Base-by-base conservation (phyloP, 2,797 vertebrate species). In the Urocyon cinereoargenteus region DNA sequence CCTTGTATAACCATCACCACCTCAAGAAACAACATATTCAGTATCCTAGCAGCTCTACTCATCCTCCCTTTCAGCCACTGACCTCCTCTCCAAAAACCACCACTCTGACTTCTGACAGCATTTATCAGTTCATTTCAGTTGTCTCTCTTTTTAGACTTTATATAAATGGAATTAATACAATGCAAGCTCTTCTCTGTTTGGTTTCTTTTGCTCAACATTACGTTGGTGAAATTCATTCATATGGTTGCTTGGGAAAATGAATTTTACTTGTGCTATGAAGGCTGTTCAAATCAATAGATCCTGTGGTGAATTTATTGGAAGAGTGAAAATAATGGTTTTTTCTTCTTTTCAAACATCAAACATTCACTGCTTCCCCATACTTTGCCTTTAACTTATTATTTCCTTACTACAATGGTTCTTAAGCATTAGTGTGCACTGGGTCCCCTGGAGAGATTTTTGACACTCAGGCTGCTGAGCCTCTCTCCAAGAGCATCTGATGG, bases 211-310 rank as follows among this genome's bases (percentile, higher is more conserved):
- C 28, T 62, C 3, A 49, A 57, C 9, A 36, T 59, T 59, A 57
- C 2, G 6, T 57, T 83, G 68, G 40, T 55, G 8, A 93, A 81
- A 88, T 93, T 73, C 2, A n/a, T 79, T 95, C 18, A 61, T n/a
- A 66, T 3, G 16, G 2, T 59, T 86, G n/a, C 49, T 73, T 21
- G 18, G 24, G 45, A 66, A 81, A 88, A 11, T 70, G 31, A 34
- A 84, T 91, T 94, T 93, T 86, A 87, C 91, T 81, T 85, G 40
- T 1, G 49, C 36, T 79, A 12, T 28, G 24, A 90, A 81, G 49
- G 3, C 24, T 57, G 66, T 8, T 21, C 19, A 26, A 45, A 15
- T 77, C 34, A 82, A 18, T 1, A 66, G 31, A 85, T 31, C 13
- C 4, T 81, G 55, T 5, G 10, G 31, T 66, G 24, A 94, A 83